Evolutionary conservation across 2,113 vertebrate species (phyloP).

Genomic region (Clarias gariepinus): DNA sequence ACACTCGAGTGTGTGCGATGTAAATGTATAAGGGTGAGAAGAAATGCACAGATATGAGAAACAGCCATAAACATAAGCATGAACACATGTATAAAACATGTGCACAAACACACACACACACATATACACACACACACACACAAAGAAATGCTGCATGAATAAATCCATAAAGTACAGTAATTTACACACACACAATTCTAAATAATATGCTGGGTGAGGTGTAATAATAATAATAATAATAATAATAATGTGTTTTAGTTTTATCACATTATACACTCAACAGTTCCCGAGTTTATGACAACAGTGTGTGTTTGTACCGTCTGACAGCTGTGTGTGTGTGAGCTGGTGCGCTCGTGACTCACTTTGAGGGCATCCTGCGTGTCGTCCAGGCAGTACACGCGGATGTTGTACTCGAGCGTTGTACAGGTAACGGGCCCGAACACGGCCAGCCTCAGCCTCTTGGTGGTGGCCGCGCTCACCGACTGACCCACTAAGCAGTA

Average conservation of each 20-base stretch:
- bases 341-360: neutral
- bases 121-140: neutral
- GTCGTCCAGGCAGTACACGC: conserved; percentile 96
- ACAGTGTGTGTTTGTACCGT: neutral
- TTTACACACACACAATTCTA: neutral
- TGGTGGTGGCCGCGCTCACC: conserved; percentile 87
- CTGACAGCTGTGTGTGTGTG: neutral
- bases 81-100: neutral
- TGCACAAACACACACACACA: neutral
- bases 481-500: conserved; percentile 91
- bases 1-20: conserved; percentile 19
- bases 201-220: too few relatives aligned
- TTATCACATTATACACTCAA: too few relatives aligned
- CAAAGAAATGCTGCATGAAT: too few relatives aligned
- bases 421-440: conserved; percentile 90
- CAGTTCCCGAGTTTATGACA: too few relatives aligned
- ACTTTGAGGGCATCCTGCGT: conserved; percentile 94
- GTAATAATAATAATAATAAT: too few relatives aligned
- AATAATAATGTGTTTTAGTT: too few relatives aligned
- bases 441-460: conserved; percentile 91
- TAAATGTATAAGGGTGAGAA: neutral
- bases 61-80: neutral
- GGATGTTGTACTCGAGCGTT: conserved; percentile 90
- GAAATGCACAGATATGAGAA: neutral
- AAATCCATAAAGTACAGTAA: too few relatives aligned